Percentiles rank a stretch among this genome's conserved stretches.
These are phyloP conservation scores for Lamprologus sp. DNA, from an alignment of 2,113 vertebrate genomes.

Conservation along the genomic window DNA sequence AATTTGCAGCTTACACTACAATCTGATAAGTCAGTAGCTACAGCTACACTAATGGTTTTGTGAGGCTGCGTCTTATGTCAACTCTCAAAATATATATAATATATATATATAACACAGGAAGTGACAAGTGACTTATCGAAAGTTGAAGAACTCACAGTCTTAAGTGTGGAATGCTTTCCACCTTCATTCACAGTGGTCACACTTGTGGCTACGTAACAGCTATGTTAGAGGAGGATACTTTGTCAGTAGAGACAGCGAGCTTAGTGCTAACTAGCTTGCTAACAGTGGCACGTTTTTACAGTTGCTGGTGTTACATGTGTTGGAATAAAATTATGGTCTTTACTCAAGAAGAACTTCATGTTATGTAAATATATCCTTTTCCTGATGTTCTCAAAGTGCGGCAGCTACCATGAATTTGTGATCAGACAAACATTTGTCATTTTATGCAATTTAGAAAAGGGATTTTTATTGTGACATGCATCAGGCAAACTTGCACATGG, in stretches of 20 bases:
- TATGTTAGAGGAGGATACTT: not conserved
- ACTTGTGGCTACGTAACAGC: not conserved
- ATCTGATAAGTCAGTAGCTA: not conserved
- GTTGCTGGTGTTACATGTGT: not conserved
- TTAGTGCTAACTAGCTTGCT: not conserved
- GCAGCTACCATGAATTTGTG: not conserved
- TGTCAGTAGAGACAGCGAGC: not conserved
- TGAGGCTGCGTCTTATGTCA: not conserved
- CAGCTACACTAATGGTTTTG: not conserved
- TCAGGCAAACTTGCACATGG: not conserved
- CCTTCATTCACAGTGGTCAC: not conserved
- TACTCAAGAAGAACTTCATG: not conserved
- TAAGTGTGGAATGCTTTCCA: not conserved
- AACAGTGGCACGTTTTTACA: not conserved
- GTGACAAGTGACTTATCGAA: not conserved
- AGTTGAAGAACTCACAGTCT: not conserved
- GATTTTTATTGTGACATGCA: not conserved
- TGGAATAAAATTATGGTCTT: not conserved
- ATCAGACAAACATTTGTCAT: not conserved
- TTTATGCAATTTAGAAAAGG: not conserved
- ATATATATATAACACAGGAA: not conserved
- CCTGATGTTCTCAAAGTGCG: not conserved
- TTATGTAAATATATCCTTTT: not conserved
- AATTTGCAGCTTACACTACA: not conserved
- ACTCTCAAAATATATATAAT: not conserved